Evolutionary conservation across 2,113 vertebrate species (phyloP).

Genomic region (Merops nubicus): DNA sequence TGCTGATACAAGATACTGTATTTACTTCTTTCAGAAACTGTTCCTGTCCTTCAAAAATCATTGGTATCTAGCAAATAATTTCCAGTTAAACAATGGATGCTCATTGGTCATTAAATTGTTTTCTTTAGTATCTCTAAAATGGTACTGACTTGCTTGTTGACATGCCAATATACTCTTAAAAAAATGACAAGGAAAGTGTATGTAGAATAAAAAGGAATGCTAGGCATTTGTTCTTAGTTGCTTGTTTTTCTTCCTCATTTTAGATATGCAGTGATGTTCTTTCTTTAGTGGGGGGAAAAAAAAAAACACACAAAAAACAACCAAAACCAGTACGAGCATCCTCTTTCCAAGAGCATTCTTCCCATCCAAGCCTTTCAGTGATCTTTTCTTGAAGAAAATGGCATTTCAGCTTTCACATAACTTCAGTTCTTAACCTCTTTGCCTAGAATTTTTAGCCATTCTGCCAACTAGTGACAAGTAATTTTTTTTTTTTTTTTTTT

Average conservation of each 20-base stretch:
- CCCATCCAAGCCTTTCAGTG: not conserved
- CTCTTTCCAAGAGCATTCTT: not conserved
- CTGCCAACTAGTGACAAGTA: not conserved
- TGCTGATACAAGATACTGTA: not conserved
- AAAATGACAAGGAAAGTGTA: not conserved
- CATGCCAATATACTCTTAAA: not conserved
- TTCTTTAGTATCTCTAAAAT: not conserved
- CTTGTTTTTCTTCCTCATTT: slow-evolving; percentile 8
- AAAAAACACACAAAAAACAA: fast-evolving
- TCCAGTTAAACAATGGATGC: not conserved
- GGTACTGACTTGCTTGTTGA: not conserved
- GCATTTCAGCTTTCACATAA: not conserved
- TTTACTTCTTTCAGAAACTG: not conserved
- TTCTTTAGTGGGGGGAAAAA: not conserved
- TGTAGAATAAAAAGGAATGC: not conserved
- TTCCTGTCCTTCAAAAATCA: not conserved
- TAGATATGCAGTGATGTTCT: not conserved
- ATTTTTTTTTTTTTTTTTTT: not conserved
- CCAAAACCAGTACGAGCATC: not conserved
- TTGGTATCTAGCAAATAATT: not conserved
- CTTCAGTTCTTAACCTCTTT: not conserved
- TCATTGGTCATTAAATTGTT: not conserved
- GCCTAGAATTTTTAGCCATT: not conserved
- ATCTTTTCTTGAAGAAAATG: not conserved
- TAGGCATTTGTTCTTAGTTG: not conserved